These are phyloP conservation scores for Nezara viridula DNA, from an alignment of 2,888 invertebrate species.

Conservation along the genomic window DNA sequence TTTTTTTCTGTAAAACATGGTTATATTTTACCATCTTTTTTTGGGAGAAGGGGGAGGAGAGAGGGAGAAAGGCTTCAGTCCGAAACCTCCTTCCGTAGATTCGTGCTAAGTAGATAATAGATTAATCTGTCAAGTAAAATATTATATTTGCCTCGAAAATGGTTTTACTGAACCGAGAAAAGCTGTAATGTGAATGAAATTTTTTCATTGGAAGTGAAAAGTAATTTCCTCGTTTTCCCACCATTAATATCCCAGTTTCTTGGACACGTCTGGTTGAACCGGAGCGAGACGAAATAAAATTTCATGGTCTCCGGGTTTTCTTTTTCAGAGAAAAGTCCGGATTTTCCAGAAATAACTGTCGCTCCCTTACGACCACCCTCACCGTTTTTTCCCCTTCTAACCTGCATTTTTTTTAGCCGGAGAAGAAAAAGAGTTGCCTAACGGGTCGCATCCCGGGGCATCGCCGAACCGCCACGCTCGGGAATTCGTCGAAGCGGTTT, in stretches of 20 bases:
- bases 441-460: conserved; percentile 29
- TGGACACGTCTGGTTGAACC: background rate
- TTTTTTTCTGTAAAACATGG: no score
- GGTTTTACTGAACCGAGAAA: background rate
- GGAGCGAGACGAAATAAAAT: conserved; percentile 31
- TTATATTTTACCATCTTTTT: no score
- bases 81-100: no score
- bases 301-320: conserved; percentile 20
- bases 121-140: background rate
- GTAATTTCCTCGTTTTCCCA: conserved; percentile 3
- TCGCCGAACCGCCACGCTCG: background rate
- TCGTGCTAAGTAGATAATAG: background rate
- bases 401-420: conserved; percentile 29
- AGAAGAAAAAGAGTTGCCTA: background rate
- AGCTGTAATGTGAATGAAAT: background rate
- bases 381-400: conserved; percentile 34
- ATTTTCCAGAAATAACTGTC: conserved; percentile 40
- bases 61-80: no score
- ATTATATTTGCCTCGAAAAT: background rate
- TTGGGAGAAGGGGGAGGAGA: no score
- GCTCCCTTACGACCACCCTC: conserved; percentile 21
- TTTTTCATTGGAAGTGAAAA: conserved; percentile 14
- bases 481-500: conserved; percentile 15
- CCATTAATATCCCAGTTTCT: conserved; percentile 8
- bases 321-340: background rate